A percentile compares a stretch with the other conserved stretches of the same genome.
Conservation (phyloP, 2,888 invertebrate genomes). For the Lepidocyrtoides sp. region DNA sequence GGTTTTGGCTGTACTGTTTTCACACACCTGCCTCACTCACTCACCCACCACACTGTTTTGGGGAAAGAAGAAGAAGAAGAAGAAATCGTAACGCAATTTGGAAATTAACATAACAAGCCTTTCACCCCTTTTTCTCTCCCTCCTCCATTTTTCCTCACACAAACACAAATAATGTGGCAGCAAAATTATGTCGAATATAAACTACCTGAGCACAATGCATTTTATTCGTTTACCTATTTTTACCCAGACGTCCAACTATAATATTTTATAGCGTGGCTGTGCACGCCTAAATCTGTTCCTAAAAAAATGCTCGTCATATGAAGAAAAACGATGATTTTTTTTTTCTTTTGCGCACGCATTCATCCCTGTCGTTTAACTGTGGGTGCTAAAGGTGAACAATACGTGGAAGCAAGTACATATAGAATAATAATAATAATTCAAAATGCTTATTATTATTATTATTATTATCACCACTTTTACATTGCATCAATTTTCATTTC, state of each 20-base stretch:
- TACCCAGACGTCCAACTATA: not conserved
- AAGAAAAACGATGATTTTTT: constrained; percentile 29
- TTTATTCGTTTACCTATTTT: not conserved
- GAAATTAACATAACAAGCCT: constrained; percentile 56
- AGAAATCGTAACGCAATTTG: constrained; percentile 61
- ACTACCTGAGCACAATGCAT: not conserved
- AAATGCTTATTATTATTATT: constrained; percentile 24
- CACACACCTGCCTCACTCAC: not conserved
- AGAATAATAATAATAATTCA: constrained; percentile 24
- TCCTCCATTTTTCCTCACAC: not conserved
- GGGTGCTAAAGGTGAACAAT: not conserved
- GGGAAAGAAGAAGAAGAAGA: not conserved
- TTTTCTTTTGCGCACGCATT: constrained; percentile 2
- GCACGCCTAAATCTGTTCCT: constrained; percentile 45
- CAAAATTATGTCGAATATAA: constrained; percentile 37
- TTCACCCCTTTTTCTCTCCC: not conserved
- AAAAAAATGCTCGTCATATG: constrained; percentile 46
- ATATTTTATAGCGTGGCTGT: not conserved
- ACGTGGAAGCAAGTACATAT: not conserved
- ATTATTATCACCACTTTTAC: constrained; percentile 54
- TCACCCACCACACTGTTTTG: not conserved
- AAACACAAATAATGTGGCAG: constrained; percentile 48
- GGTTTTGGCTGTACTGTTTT: not conserved
- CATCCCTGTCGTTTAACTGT: constrained; percentile 15
- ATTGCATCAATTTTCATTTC: constrained; percentile 80